Conservation (phyloP, 2,113 vertebrate genomes). For the Rynchops niger region DNA sequence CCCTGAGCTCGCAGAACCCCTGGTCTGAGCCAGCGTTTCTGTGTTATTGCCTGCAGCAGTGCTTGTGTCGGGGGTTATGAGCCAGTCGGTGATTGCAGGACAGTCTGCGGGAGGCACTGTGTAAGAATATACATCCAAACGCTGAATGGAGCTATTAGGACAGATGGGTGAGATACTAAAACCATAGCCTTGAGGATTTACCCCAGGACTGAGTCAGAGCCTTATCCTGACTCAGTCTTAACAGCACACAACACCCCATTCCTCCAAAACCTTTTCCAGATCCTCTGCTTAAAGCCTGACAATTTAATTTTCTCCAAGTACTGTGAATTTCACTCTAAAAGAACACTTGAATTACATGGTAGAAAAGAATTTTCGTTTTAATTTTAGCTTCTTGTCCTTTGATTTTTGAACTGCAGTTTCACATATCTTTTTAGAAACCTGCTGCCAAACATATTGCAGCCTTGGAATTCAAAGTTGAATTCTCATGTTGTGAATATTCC, state of each 20-base stretch:
- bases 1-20: no score
- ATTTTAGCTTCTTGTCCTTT: neutral
- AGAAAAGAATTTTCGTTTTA: neutral
- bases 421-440: neutral
- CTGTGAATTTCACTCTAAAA: neutral
- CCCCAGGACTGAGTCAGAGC: neutral
- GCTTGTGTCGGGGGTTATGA: neutral
- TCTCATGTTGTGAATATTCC: neutral
- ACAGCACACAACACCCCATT: fast-evolving
- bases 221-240: neutral
- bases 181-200: neutral
- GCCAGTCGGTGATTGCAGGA: neutral
- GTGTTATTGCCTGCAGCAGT: no score
- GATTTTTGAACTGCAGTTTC: neutral
- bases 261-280: neutral
- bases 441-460: neutral
- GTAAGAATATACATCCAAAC: no score
- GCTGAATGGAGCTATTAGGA: neutral
- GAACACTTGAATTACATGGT: neutral
- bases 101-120: neutral
- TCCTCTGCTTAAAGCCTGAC: neutral
- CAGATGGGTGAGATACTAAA: neutral
- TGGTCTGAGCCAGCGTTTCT: neutral
- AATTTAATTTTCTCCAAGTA: neutral
- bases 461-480: neutral